Evolutionary conservation across 2,888 invertebrate genomes (phyloP).

Genomic region (Ochropleura leucogaster): DNA sequence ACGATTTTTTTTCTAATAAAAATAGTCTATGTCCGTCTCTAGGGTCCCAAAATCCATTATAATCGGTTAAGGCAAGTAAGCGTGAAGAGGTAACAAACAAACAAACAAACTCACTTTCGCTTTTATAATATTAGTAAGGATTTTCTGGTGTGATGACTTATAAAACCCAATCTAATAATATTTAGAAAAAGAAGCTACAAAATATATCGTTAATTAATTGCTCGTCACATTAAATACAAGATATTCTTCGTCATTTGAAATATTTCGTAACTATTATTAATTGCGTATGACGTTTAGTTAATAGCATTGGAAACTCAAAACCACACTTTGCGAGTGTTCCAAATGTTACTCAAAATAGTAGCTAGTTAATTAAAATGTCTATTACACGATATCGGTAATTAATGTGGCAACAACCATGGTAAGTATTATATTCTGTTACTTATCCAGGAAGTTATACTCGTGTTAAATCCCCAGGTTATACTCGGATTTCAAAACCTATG

Average conservation of each 20-base stretch:
- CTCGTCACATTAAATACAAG: conserved; percentile 33
- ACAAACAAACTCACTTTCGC: no score
- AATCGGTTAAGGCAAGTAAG: no score
- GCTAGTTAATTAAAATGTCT: conserved; percentile 62
- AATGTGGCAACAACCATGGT: conserved; percentile 12
- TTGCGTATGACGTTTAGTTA: conserved; percentile 34
- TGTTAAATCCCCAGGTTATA: no score
- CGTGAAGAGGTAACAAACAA: no score
- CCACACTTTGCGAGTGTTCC: conserved; percentile 46
- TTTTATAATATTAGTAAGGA: no score
- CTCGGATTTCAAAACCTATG: no score
- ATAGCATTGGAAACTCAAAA: conserved; percentile 44
- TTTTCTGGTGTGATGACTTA: background rate
- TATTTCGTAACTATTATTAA: conserved; percentile 10
- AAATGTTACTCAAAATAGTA: conserved; percentile 55
- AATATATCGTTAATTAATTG: conserved; percentile 13
- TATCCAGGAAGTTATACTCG: background rate
- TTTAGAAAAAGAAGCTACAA: background rate
- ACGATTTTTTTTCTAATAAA: no score
- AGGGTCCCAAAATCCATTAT: no score
- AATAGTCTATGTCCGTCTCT: no score
- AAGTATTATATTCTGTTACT: background rate
- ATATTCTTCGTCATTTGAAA: conserved; percentile 15
- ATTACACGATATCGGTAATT: conserved; percentile 55
- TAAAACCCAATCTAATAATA: background rate